Evolutionary conservation across 2,113 vertebrate genomes (phyloP).

Genomic region (Chaetorhynchus papuensis): DNA sequence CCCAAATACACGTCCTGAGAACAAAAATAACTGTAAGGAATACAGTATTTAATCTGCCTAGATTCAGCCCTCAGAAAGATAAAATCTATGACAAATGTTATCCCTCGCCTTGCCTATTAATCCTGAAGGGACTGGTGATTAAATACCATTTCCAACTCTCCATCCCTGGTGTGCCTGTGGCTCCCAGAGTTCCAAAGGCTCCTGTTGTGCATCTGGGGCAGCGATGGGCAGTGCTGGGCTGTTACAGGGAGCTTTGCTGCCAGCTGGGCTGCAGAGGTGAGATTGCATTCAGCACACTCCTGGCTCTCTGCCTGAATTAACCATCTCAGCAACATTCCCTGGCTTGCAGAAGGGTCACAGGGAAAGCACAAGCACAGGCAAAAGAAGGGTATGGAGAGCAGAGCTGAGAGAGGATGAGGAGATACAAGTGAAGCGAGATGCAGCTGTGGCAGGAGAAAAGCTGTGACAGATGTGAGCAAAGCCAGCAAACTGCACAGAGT

Average conservation of each 20-base stretch:
- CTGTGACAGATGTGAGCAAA: fast-evolving
- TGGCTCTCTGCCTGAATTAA: neutral
- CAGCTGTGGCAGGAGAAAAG: neutral
- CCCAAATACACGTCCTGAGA: neutral
- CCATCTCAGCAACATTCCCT: fast-evolving
- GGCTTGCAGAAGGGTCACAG: neutral
- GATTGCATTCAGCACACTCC: neutral
- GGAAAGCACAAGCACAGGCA: neutral
- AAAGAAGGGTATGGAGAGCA: neutral
- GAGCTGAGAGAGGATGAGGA: fast-evolving
- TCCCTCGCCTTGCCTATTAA: neutral
- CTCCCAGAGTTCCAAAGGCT: neutral
- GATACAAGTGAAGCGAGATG: neutral
- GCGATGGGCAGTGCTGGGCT: neutral
- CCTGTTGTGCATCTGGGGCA: neutral
- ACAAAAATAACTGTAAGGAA: slow-evolving; percentile 12
- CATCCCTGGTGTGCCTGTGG: neutral
- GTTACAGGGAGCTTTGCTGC: neutral
- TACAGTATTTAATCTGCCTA: neutral
- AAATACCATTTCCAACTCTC: neutral
- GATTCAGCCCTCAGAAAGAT: neutral
- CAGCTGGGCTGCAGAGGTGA: neutral
- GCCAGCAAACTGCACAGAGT: fast-evolving
- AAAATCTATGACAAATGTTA: neutral
- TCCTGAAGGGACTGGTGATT: neutral